Base-by-base conservation (phyloP, 2,797 vertebrate species). In the Pagetopsis macropterus region DNA sequence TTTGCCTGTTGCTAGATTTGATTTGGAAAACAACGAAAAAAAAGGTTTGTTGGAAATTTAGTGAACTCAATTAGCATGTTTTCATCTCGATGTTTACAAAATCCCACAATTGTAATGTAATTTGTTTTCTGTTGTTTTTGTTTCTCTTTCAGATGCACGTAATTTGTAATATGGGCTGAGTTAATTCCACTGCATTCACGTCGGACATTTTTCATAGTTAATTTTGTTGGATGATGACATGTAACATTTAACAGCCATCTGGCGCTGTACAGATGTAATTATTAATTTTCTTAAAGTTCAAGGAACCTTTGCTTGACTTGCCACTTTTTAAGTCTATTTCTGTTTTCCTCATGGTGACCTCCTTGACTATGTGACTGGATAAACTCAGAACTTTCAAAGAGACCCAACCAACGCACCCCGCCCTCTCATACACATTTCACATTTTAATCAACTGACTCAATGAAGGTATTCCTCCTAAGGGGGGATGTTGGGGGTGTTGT, bases 361-460 rank as follows among this genome's bases (percentile, higher is more conserved):
- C 51, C 58, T 1, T 9, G 68, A 78, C 52, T 46, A 52, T 27
- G 33, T 23, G 17, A 64, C 27, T 69, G 58, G 66, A 78, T 69
- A 67, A 78, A 65, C 31, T 68, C 19, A 3, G 14, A 57, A 57
- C 64, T 72, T 68, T 71, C n/a, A 75, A 17, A 27, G 62, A 67
- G 44, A 19, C 48, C 63, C 60, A 56, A 43, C 49, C 41, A 43
- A 37, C 31, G 46, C 3, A 4, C 43, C 19, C 23, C 13, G 5
- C 52, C 6, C 67, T 73, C 74, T 73, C 60, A 72, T 71, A 84
- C 78, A 78, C 60, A 72, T 85, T 80, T 87, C 83, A 82, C 85
- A 85, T 91, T 92, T 89, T 92, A 90, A 93, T 92, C 90, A 94
- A 88, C 69, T 55, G 70, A 82, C 60, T 85, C 75, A 83, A 83